Evolutionary conservation across 2,113 vertebrate genomes (phyloP).

Genomic region (Salvelinus namaycush): DNA sequence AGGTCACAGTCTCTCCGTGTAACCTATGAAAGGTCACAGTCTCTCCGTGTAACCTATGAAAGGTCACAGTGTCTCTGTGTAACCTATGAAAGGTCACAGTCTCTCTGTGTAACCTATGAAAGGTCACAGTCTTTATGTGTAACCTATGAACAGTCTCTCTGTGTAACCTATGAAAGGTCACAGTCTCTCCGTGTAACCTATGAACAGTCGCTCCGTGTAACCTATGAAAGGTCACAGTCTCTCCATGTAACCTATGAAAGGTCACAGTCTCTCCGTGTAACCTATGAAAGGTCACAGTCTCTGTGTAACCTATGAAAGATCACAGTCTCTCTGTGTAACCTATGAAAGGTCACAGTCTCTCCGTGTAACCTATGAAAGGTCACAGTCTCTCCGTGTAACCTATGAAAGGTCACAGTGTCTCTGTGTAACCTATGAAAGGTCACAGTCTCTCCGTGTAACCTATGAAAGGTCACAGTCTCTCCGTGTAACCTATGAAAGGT

Average conservation of each 20-base stretch:
- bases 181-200: no score
- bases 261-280: no score
- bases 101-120: no score
- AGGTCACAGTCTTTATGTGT: conserved; percentile 24
- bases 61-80: background rate
- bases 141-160: background rate
- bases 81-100: conserved; percentile 77
- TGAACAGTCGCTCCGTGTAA: no score
- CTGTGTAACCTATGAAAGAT: conserved; percentile 72
- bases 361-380: no score
- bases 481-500: no score
- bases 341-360: conserved; percentile 24
- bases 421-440: no score
- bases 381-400: background rate
- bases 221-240: no score
- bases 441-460: conserved; percentile 17
- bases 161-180: conserved; percentile 48
- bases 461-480: conserved; percentile 37
- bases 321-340: conserved; percentile 41
- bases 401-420: background rate
- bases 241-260: no score
- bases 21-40: no score
- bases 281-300: background rate
- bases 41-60: no score
- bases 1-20: no score